phyloP scores from a whole-genome alignment of 1,140 invertebrate genomes.

The Eciton burchellii region DNA sequence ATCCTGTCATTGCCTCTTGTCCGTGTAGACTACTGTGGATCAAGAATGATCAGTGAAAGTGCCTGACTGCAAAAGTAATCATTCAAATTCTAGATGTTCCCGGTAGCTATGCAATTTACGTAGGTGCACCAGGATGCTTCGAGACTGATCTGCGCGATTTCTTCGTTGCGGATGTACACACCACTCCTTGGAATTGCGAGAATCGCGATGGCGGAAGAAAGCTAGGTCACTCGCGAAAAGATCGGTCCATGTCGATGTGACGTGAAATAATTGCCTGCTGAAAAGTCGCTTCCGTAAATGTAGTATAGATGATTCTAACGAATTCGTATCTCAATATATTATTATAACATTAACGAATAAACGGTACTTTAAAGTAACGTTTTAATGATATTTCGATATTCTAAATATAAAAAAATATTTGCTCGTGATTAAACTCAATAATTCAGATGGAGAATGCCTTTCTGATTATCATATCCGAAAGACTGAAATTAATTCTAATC shows the following conservation, averaged over 20 bases:
- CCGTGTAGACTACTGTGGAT: slow-evolving; percentile 18
- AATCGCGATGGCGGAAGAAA: slow-evolving; percentile 8
- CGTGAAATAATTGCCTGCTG: not conserved
- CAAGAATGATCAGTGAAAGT: not conserved
- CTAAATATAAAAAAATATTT: too few species aligned
- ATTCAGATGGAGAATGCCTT: not conserved
- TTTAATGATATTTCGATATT: too few species aligned
- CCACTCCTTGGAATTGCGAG: slow-evolving; percentile 26
- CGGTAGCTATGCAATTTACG: not conserved
- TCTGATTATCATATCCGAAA: not conserved
- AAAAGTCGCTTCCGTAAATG: not conserved
- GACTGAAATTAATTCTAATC: not conserved
- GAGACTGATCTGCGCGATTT: not conserved
- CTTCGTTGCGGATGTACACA: not conserved
- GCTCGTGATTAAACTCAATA: not conserved
- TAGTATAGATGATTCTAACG: not conserved
- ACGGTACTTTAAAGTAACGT: too few species aligned
- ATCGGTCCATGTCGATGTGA: not conserved
- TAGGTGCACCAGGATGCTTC: slow-evolving; percentile 23
- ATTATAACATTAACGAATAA: not conserved
- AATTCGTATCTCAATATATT: not conserved
- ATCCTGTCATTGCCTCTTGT: not conserved
- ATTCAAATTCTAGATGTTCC: slow-evolving; percentile 74
- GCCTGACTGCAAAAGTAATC: slow-evolving; percentile 64
- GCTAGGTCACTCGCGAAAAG: not conserved